Base-by-base conservation (phyloP, 2,888 invertebrate species). In the Callinectes sapidus region DNA sequence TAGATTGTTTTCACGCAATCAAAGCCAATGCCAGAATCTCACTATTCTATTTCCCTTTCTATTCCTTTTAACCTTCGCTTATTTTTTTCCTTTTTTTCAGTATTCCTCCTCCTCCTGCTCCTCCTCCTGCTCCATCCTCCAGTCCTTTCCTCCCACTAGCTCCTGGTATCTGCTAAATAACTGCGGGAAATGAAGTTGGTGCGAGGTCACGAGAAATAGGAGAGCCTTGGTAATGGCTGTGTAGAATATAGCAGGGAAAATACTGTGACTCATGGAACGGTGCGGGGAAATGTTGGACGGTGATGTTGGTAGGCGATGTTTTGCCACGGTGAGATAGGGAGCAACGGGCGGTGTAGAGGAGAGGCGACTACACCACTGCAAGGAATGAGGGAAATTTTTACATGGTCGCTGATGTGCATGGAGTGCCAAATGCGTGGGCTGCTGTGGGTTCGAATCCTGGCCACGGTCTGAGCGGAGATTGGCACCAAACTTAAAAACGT, bases 151-250 rank as follows among this genome's bases (percentile, higher is more conserved):
- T 8, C 48, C n/a, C 28, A 18, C 3, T 71, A 71, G 23, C 71
- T 71, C 71, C 28, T n/a, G 71, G 71, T 71, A 71, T 71, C 71
- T 71, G 71, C 23, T 71, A 71, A 71, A 71, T 71, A 71, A 71
- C 71, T 23, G 71, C 71, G 71, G 71, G 71, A 71, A 71, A 71
- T 71, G 71, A 71, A 71, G 71, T 71, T 71, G 71, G 71, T 71
- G 71, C 71, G 71, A 71, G 71, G 71, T 71, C 71, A 71, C 71
- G 71, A 71, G 71, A 71, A 71, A 71, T 71, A 71, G 71, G 71
- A 71, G 71, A 71, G 71, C 23, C 71, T 71, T 18, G 71, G 71
- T 71, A 71, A 71, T 71, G 71, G 71, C 23, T 71, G 71, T 71
- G 71, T 71, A 71, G 71, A 71, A 71, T 71, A n/a, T 71, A 71